Conservation (phyloP, 2,888 invertebrate species). For the Fabriciana adippe region DNA sequence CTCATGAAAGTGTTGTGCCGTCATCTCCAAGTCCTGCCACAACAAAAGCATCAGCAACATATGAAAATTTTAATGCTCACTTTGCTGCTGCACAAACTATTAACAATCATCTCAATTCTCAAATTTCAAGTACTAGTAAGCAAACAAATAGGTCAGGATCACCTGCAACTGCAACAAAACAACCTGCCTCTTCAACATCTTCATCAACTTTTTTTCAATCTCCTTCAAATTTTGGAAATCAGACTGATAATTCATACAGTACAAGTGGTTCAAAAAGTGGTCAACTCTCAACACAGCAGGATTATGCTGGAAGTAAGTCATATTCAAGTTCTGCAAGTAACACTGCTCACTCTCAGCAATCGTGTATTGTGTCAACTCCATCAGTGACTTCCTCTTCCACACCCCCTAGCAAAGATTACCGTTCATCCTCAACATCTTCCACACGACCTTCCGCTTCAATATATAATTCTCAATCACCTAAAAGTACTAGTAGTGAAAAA, state of each 20-base stretch:
- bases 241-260: conserved; percentile 82
- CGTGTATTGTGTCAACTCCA: conserved; percentile 88
- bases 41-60: conserved; percentile 82
- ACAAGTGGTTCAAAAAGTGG: conserved; percentile 81
- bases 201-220: conserved; percentile 85
- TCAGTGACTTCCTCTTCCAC: conserved; percentile 76
- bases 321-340: conserved; percentile 83
- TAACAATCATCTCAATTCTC: conserved; percentile 85
- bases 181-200: conserved; percentile 77
- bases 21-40: conserved; percentile 84
- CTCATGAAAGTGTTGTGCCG: conserved; percentile 89
- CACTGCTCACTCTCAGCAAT: conserved; percentile 85
- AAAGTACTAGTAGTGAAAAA: conserved; percentile 67
- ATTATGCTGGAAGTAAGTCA: conserved; percentile 83
- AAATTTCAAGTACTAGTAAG: conserved; percentile 81
- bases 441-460: conserved; percentile 73
- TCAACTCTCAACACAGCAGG: conserved; percentile 79
- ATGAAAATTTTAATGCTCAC: conserved; percentile 88
- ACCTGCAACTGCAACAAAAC: conserved; percentile 77
- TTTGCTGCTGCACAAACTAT: conserved; percentile 85
- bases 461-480: conserved; percentile 72
- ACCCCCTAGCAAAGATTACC: conserved; percentile 84
- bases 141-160: conserved; percentile 82
- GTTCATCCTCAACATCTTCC: conserved; percentile 80
- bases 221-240: conserved; percentile 82